Percentiles rank a stretch among this genome's conserved stretches.
phyloP scores from a whole-genome alignment of 2,888 invertebrate genomes.

The Drosophila prolongata region DNA sequence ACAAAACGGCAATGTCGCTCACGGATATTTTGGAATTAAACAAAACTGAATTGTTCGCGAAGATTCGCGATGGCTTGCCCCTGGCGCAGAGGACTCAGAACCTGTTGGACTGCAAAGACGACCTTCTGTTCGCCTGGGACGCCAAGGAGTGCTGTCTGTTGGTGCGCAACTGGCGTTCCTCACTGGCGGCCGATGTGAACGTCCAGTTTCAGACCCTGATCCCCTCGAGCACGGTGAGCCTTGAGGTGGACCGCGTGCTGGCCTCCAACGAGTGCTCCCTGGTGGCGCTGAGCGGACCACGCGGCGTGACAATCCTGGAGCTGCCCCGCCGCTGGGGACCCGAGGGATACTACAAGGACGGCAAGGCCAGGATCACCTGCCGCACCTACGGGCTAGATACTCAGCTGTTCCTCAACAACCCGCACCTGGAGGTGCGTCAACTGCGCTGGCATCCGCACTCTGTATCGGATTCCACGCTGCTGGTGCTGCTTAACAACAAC shows the following conservation, averaged over 20 bases:
- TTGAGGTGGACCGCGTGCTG: conserved; percentile 87
- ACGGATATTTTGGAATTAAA: conserved; percentile 87
- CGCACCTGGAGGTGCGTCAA: conserved; percentile 89
- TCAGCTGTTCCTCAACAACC: conserved; percentile 88
- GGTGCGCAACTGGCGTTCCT: conserved; percentile 86
- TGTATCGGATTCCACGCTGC: conserved; percentile 89
- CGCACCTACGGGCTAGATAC: conserved; percentile 88
- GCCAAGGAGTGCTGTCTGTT: conserved; percentile 86
- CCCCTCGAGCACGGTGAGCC: conserved; percentile 87
- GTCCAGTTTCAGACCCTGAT: conserved; percentile 86
- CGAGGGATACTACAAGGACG: conserved; percentile 87
- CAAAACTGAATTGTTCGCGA: conserved; percentile 86
- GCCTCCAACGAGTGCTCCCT: conserved; percentile 88
- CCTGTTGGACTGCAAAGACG: conserved; percentile 87
- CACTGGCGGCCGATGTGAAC: conserved; percentile 76
- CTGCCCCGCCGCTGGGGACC: conserved; percentile 89
- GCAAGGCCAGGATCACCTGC: conserved; percentile 88
- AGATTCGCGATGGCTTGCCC: conserved; percentile 85
- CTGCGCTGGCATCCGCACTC: conserved; percentile 95
- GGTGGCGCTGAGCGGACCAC: conserved; percentile 87
- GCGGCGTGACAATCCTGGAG: conserved; percentile 88
- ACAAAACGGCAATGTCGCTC: conserved; percentile 73
- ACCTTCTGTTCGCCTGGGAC: conserved; percentile 88
- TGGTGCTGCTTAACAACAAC: conserved; percentile 94
- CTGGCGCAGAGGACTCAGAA: conserved; percentile 86